A percentile compares a stretch with the other conserved stretches of the same genome.
These are phyloP conservation scores for Saccopteryx bilineata DNA, from an alignment of 2,113 vertebrate genomes.

Conservation along the genomic window DNA sequence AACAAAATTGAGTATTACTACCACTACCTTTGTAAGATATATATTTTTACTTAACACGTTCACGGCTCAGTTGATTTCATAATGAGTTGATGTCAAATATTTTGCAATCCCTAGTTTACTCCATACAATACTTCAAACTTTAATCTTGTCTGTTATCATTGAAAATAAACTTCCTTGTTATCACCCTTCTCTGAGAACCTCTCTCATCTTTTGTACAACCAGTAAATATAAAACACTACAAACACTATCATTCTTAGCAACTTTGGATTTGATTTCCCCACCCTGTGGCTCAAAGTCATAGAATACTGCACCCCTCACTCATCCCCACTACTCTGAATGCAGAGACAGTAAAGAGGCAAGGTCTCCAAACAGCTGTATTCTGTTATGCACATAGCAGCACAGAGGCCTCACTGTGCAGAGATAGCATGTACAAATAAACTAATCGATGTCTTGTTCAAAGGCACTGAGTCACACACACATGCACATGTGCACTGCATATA, in stretches of 20 bases:
- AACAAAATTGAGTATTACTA: constrained; percentile 67
- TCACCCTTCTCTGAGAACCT: neutral
- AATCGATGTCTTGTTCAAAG: neutral
- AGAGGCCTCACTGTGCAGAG: neutral
- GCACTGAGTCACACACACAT: neutral
- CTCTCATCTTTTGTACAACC: neutral
- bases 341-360: neutral
- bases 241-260: neutral
- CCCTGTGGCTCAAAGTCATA: neutral
- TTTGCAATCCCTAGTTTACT: constrained; percentile 55
- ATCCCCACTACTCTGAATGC: neutral
- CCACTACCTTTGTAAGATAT: constrained; percentile 42
- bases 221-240: constrained; percentile 15
- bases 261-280: neutral
- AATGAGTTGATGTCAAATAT: constrained; percentile 58
- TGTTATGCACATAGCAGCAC: neutral
- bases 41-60: constrained; percentile 70
- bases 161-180: constrained; percentile 26
- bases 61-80: constrained; percentile 58
- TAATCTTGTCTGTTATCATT: constrained; percentile 58
- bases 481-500: neutral
- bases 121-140: constrained; percentile 56
- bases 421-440: neutral
- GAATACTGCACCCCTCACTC: neutral
- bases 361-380: neutral